phyloP scores from a whole-genome alignment of 2,888 invertebrate species.

The Tinea pellionella region DNA sequence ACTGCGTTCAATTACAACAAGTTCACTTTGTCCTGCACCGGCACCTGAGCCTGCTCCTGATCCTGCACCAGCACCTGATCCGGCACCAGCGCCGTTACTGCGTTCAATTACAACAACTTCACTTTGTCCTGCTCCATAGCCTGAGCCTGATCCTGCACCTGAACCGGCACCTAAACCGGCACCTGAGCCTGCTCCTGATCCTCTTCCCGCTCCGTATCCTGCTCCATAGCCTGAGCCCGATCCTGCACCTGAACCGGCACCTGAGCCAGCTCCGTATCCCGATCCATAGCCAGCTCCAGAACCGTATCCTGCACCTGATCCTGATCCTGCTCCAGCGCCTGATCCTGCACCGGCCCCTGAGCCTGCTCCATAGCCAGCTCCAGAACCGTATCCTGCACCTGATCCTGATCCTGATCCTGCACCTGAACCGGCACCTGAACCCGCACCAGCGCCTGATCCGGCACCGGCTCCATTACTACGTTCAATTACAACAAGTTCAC shows the following conservation, averaged over 20 bases:
- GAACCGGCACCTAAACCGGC: slow-evolving; percentile 2
- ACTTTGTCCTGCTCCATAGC: neutral
- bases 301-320: neutral
- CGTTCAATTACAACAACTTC: neutral
- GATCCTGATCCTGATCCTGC: slow-evolving; percentile 1
- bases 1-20: too few species aligned
- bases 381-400: slow-evolving; percentile 5
- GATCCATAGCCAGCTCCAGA: neutral
- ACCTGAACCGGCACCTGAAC: slow-evolving; percentile 7
- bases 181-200: slow-evolving; percentile 5
- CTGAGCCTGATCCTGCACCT: slow-evolving; percentile 16
- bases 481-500: neutral
- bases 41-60: slow-evolving; percentile 11
- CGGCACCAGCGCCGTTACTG: neutral
- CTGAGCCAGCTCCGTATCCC: slow-evolving; percentile 10
- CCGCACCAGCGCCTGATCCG: neutral
- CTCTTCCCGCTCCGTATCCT: neutral
- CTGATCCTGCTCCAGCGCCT: neutral
- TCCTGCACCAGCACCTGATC: neutral
- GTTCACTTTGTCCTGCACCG: too few species aligned
- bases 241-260: neutral
- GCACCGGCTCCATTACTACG: neutral
- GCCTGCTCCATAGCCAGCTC: neutral
- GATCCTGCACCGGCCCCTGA: slow-evolving; percentile 11
- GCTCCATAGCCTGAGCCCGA: slow-evolving; percentile 15